Percentiles rank a stretch among this genome's conserved stretches.
Conservation (phyloP, 2,888 invertebrate genomes). For the Stramonita haemastoma region DNA sequence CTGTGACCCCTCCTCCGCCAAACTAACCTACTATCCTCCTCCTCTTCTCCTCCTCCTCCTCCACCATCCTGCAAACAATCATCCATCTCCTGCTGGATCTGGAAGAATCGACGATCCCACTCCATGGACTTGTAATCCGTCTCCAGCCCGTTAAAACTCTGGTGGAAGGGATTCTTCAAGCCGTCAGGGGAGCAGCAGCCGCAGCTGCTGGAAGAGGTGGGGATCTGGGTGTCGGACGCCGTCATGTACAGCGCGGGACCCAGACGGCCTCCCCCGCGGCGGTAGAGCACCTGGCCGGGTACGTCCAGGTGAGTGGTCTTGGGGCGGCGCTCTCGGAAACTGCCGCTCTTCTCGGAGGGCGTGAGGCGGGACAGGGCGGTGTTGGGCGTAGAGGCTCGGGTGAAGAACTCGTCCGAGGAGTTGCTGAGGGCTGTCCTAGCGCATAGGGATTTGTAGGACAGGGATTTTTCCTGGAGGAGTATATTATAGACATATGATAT, state of each 20-base stretch:
- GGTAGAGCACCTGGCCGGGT: slow-evolving; percentile 22
- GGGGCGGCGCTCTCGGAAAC: slow-evolving; percentile 42
- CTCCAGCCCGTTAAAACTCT: slow-evolving; percentile 48
- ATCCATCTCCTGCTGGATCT: slow-evolving; percentile 72
- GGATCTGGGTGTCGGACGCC: slow-evolving; percentile 39
- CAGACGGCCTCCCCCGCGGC: slow-evolving; percentile 18
- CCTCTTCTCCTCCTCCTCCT: not conserved
- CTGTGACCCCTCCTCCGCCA: not conserved
- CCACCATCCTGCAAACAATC: slow-evolving; percentile 55
- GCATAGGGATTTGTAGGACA: slow-evolving; percentile 36
- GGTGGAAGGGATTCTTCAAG: slow-evolving; percentile 35
- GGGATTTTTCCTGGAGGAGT: slow-evolving; percentile 7
- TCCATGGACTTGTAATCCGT: slow-evolving; percentile 62
- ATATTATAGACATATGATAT: not conserved
- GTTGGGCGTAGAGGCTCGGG: not conserved
- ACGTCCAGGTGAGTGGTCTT: slow-evolving; percentile 37
- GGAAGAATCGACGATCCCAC: slow-evolving; percentile 67
- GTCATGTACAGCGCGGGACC: slow-evolving; percentile 24
- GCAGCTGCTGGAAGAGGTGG: slow-evolving; percentile 8
- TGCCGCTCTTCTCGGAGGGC: slow-evolving; percentile 44
- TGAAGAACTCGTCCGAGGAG: slow-evolving; percentile 39
- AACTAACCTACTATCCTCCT: not conserved
- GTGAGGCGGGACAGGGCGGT: not conserved
- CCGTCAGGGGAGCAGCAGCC: not conserved
- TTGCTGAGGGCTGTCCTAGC: not conserved